phyloP scores from a whole-genome alignment of 2,797 vertebrate genomes.

The Hirundo rustica region DNA sequence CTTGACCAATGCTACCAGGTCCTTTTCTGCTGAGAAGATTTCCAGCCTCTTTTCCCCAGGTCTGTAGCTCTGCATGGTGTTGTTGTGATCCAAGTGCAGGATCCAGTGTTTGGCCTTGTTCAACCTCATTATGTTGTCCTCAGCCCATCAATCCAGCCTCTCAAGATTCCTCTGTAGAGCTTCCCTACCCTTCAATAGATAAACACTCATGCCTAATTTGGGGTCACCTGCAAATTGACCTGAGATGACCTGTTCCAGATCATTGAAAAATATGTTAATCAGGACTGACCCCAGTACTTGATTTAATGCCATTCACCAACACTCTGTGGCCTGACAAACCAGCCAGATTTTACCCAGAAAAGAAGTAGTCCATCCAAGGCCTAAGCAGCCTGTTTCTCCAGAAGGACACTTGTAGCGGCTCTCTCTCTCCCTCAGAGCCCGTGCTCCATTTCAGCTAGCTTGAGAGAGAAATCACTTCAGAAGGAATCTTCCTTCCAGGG shows the following conservation, averaged over 20 bases:
- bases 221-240: background rate
- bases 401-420: no score
- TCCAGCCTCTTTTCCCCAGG: background rate
- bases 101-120: background rate
- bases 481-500: no score
- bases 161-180: background rate
- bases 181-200: background rate
- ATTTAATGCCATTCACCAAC: background rate
- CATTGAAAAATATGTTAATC: background rate
- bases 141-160: fast-evolving
- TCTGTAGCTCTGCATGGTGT: background rate
- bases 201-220: background rate
- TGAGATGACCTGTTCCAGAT: background rate
- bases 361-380: background rate
- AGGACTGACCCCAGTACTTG: background rate
- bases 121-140: background rate
- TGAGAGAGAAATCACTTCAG: no score
- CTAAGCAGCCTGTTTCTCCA: background rate
- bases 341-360: background rate
- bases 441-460: no score
- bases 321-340: no score
- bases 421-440: no score
- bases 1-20: fast-evolving
- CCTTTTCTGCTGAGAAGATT: background rate
- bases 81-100: background rate